Percentiles rank a stretch among this genome's conserved stretches.
Conservation (phyloP, 2,113 vertebrate genomes). For the Pseudopipra pipra region DNA sequence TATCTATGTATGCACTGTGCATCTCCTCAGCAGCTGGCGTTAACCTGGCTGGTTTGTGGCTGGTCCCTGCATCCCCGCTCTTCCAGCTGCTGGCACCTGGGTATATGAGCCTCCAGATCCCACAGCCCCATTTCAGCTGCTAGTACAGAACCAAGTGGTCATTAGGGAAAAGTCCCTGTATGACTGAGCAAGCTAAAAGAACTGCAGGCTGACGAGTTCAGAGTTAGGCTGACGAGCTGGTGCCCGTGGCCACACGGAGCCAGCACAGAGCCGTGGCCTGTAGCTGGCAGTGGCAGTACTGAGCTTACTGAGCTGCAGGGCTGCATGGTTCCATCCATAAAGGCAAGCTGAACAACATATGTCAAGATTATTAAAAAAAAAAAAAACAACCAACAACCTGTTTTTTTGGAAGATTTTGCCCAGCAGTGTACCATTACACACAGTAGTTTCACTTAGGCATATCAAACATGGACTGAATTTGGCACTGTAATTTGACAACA, state of each 20-base stretch:
- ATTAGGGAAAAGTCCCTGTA: not conserved
- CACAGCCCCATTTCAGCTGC: not conserved
- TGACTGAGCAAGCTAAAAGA: not conserved
- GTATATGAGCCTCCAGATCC: fast-evolving
- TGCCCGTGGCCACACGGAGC: not conserved
- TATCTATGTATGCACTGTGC: fast-evolving
- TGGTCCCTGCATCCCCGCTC: not conserved
- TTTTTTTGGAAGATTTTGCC: not conserved
- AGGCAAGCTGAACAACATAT: not conserved
- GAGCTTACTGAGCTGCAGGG: not conserved
- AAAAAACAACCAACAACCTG: not conserved
- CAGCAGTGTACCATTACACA: fast-evolving
- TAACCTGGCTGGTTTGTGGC: no score
- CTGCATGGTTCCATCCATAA: fast-evolving
- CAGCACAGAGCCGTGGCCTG: not conserved
- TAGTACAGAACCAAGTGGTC: not conserved
- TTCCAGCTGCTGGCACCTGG: not conserved
- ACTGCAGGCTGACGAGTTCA: not conserved
- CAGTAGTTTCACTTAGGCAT: not conserved
- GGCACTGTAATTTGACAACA: not conserved
- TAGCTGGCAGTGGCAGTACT: not conserved
- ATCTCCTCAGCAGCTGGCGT: not conserved
- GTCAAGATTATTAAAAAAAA: not conserved
- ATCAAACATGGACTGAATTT: not conserved
- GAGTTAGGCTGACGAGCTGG: not conserved